Conservation (phyloP, 2,113 vertebrate genomes). For the Epinephelus cyanopodus region DNA sequence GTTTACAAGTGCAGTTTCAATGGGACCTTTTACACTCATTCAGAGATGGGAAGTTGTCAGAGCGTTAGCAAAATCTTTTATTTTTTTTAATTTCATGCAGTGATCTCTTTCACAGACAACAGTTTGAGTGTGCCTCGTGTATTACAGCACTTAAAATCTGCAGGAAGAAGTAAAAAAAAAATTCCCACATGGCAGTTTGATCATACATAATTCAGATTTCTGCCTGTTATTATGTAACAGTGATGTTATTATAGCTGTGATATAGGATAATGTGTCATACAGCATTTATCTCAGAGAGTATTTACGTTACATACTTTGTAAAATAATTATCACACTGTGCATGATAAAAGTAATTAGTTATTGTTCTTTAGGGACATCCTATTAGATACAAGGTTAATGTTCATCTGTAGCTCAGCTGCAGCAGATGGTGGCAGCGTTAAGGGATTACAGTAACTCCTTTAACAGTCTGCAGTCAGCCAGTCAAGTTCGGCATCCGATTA, state of each 20-base stretch:
- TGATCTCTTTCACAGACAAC: background rate
- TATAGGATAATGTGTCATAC: background rate
- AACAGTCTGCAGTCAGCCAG: conserved; percentile 65
- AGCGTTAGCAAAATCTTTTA: background rate
- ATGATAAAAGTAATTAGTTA: conserved; percentile 1
- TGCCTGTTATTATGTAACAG: background rate
- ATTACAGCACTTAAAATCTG: conserved; percentile 2
- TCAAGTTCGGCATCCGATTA: conserved; percentile 71
- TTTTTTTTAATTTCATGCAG: background rate
- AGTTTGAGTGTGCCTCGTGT: background rate
- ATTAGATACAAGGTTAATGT: conserved; percentile 18
- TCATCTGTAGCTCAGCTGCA: conserved; percentile 36
- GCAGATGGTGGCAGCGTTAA: conserved; percentile 77
- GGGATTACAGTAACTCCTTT: conserved; percentile 82
- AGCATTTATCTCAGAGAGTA: background rate
- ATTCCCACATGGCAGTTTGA: background rate
- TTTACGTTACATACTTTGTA: background rate
- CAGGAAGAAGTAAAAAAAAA: background rate
- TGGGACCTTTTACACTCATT: background rate
- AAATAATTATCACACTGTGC: background rate
- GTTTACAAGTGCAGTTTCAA: background rate
- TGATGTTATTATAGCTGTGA: background rate
- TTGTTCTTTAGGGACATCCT: conserved; percentile 10
- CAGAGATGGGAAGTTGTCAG: background rate
- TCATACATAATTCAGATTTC: conserved; percentile 2